A percentile compares a stretch with the other conserved stretches of the same genome.
These are phyloP conservation scores for Botia kubotai DNA, from an alignment of 2,797 vertebrate genomes.

Conservation along the genomic window DNA sequence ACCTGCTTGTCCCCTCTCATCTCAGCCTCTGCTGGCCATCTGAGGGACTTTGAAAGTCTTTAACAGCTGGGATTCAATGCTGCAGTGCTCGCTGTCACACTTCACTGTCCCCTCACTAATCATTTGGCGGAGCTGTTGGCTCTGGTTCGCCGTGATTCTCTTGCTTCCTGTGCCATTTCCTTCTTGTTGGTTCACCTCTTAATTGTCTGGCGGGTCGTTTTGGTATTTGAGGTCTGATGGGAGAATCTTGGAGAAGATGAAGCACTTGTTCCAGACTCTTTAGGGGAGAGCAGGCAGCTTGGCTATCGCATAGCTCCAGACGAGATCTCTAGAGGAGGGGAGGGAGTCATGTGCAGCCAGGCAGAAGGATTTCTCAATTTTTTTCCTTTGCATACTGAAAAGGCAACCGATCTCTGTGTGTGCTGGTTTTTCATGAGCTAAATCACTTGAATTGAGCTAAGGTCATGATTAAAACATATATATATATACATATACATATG, in stretches of 20 bases:
- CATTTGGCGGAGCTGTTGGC: conserved; percentile 40
- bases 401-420: not conserved
- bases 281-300: conserved; percentile 39
- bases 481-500: too few species aligned
- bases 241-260: conserved; percentile 18
- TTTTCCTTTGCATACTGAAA: not conserved
- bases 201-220: conserved; percentile 45
- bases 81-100: conserved; percentile 42
- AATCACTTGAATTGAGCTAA: conserved; percentile 9
- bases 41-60: conserved; percentile 14
- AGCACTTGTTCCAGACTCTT: conserved; percentile 22
- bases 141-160: conserved; percentile 41
- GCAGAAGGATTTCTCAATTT: conserved; percentile 2
- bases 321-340: conserved; percentile 23
- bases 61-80: conserved; percentile 30
- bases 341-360: conserved; percentile 16
- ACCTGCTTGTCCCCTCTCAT: conserved; percentile 1
- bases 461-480: not conserved
- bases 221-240: conserved; percentile 19
- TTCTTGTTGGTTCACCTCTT: conserved; percentile 44
- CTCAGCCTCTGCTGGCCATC: conserved; percentile 11
- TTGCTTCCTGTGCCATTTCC: conserved; percentile 39
- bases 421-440: not conserved
- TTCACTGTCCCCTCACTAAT: conserved; percentile 36
- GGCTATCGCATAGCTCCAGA: conserved; percentile 33